Evolutionary conservation across 2,888 invertebrate species (phyloP), one percentile per base, ranked within the genome.

Genomic region (Acrobasis suavella): DNA sequence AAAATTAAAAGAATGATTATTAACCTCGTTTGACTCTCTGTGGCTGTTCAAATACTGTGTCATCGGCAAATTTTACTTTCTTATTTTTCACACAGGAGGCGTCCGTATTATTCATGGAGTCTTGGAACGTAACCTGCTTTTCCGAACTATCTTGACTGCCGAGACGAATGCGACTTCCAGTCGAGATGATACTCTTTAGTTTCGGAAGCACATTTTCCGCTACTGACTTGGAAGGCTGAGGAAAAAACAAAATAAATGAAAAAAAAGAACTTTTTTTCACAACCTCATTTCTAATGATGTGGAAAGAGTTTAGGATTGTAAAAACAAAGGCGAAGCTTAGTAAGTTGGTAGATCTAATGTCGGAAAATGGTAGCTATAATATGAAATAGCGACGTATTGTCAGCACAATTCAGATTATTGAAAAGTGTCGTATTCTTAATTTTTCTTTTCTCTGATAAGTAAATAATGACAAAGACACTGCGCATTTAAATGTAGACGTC

Each of bases 131-230:
- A 38, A 85, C 87, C 16, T 89, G 90, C 64, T 89, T 90, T 62
- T 91, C 92, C 0, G 82, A 74, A 62, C 91, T 91, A 17, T 91
- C 91, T 63, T 90, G 91, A 66, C 90, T 90, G 15, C 85, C 86
- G 0, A 86, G 66, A 1, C 83, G 80, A 12, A 75, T 62, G 3
- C 81, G 80, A 62, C 83, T 86, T 9, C 79, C 81, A 0, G 80
- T 81, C 7, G 80, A 70, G 50, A 91, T 92, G 49, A 92, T 92
- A 66, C 91, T 89, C 69, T 91, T 91, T 10, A 91, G 70, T 65
- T 89, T 90, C 9, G 83, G 86, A 49, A 74, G 80, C 6, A 74
- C 65, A 42, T 69, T 68, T 54, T 81, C 82, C 8, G 70, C 68
- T 22, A 86, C 85, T 0, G 76, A 70, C 76, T 89, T 89, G 1